phyloP scores from a whole-genome alignment of 2,797 vertebrate species.

The Semotilus atromaculatus region DNA sequence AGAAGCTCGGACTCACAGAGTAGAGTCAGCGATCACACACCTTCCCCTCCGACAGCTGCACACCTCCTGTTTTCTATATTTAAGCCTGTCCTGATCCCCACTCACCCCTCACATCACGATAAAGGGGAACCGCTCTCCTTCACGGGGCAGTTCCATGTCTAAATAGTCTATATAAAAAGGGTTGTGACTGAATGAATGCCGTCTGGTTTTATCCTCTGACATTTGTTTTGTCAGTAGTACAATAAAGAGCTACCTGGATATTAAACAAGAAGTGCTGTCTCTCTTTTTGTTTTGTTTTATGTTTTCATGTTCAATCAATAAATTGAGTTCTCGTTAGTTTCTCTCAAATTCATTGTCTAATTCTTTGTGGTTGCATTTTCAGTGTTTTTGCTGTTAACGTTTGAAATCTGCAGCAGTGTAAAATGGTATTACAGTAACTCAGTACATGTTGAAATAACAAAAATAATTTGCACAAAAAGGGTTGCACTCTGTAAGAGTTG shows the following conservation, averaged over 20 bases:
- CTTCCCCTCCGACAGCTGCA: neutral
- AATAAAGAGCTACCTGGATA: slow-evolving; percentile 54
- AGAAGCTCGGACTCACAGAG: slow-evolving; percentile 83
- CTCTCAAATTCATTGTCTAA: neutral
- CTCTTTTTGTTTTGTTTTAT: neutral
- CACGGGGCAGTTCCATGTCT: slow-evolving; percentile 24
- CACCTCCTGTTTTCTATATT: slow-evolving; percentile 60
- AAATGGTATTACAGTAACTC: neutral
- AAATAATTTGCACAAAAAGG: too few relatives aligned
- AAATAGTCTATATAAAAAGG: slow-evolving; percentile 38
- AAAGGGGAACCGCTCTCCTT: slow-evolving; percentile 4
- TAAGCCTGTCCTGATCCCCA: slow-evolving; percentile 51
- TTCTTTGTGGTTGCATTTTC: neutral
- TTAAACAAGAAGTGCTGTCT: slow-evolving; percentile 4
- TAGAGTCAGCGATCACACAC: slow-evolving; percentile 59
- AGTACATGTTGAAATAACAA: too few relatives aligned
- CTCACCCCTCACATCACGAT: slow-evolving; percentile 27
- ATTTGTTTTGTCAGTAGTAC: slow-evolving; percentile 53
- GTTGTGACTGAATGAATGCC: slow-evolving; percentile 48
- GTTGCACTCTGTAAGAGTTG: too few relatives aligned
- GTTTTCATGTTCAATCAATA: neutral
- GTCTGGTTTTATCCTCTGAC: slow-evolving; percentile 54
- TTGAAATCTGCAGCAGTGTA: neutral
- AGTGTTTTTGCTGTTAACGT: neutral
- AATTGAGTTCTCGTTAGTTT: neutral